Base-by-base conservation (phyloP, 2,113 vertebrate species). In the Hippocampus barbouri region DNA sequence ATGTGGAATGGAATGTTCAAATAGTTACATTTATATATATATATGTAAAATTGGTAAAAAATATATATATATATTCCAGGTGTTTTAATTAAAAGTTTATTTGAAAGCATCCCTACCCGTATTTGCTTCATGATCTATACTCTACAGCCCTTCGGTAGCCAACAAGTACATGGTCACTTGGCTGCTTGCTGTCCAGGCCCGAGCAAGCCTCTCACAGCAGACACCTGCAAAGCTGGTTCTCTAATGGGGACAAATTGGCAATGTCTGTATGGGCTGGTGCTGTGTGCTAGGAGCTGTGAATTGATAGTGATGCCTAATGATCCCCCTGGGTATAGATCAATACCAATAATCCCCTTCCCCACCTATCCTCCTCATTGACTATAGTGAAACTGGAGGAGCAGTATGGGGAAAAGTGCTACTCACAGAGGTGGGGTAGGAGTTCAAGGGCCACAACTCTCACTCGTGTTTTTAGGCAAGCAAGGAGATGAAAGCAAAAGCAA, bases 241-340 rank as follows among this genome's bases (percentile, higher is more conserved):
- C 94, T 98, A 97, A 97, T 97, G 94, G 95, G 95, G 95, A 97
- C 96, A 98, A 98, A 98, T 98, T 98, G 95, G 93, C 95, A 95
- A 95, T 95, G 96, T 96, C 95, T 95, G 94, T 94, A 95, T 93
- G 83, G 92, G 92, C 94, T 90, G 91, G 93, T 94, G 94, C 93
- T 94, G 94, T 94, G 94, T 91, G 94, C 93, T 93, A 87, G 94
- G 94, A 96, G 95, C 94, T 95, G 95, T 95, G 96, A 96, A 97
- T 97, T 97, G 96, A 96, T 97, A 97, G 94, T 94, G 95, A 98
- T 96, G 95, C 94, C 95, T 98, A 97, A 98, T 97, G 96, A 98
- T 97, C 95, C 95, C 95, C 94, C 94, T 95, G 96, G 95, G 97
- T 95, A 38, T 38, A 92, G 96, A 98, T 98, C 96, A 96, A 98